Evolutionary conservation across 2,888 invertebrate genomes (phyloP), one percentile per base, ranked within the genome.

Genomic region (Bunonema sp.): DNA sequence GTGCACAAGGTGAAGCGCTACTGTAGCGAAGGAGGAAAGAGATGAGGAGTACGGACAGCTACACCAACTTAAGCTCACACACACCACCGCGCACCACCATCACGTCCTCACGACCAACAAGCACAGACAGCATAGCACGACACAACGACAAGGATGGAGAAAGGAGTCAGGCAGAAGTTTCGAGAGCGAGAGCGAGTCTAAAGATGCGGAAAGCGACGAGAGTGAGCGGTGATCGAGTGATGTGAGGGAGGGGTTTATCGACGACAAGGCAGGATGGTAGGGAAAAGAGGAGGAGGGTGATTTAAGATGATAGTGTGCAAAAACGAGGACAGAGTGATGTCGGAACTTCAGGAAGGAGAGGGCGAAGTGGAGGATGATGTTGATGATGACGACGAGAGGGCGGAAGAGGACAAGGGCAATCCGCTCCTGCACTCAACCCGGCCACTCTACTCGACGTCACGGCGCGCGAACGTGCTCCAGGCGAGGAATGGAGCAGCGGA

Each of bases 251-350:
- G 15, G 16, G 15, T 10, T n/a, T 7, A 32, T 10, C 10, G 7
- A 32, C 7, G n/a, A n/a, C n/a, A n/a, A n/a, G n/a, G n/a, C n/a
- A n/a, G 20, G 16, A 37, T 28, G 30, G 30, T 29, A 29, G 15
- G 23, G 22, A 30, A 23, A 20, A n/a, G 30, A 37, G 3, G 30
- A 37, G 30, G 24, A 37, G 28, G 22, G 26, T 5, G 21, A 37
- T 29, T 28, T 22, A 37, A 22, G 37, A 18, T 29, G 32, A 32
- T n/a, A 37, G 24, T n/a, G n/a, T n/a, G n/a, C n/a, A n/a, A n/a
- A n/a, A n/a, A n/a, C n/a, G n/a, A n/a, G n/a, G n/a, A n/a, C n/a
- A n/a, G n/a, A n/a, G n/a, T n/a, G n/a, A n/a, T n/a, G n/a, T n/a
- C n/a, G n/a, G n/a, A n/a, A n/a, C n/a, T n/a, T n/a, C n/a, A n/a